Evolutionary conservation across 2,888 invertebrate genomes (phyloP).

Genomic region (Conistra vaccinii): DNA sequence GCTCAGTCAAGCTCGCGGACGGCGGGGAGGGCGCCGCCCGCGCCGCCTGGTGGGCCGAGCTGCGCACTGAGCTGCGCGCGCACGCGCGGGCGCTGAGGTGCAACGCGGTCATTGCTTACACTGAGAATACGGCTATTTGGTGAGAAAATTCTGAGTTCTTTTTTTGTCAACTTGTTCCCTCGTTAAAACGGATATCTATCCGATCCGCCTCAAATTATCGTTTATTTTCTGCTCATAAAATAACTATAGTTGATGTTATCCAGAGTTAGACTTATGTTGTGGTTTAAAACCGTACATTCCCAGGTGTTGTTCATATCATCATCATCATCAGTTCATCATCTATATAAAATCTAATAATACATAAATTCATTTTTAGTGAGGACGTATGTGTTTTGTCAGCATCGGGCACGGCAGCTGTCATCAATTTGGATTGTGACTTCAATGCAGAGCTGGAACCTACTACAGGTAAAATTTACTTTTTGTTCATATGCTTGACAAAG

Average conservation of each 20-base stretch:
- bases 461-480: conserved; percentile 66
- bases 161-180: background rate
- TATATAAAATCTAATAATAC: background rate
- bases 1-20: conserved; percentile 90
- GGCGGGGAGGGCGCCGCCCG: conserved; percentile 96
- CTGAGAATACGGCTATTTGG: conserved; percentile 98
- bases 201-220: no score
- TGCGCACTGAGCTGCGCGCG: conserved; percentile 98
- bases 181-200: no score
- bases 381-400: conserved; percentile 98
- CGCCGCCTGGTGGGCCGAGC: conserved; percentile 99
- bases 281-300: no score
- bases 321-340: no score
- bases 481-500: no score
- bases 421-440: conserved; percentile 86
- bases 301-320: no score
- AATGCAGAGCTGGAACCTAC: conserved; percentile 76
- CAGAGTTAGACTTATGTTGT: no score
- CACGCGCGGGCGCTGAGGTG: conserved; percentile 98
- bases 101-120: conserved; percentile 98
- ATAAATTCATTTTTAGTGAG: conserved; percentile 91
- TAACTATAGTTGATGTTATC: no score
- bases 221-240: no score
- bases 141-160: conserved; percentile 81
- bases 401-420: conserved; percentile 97